Evolutionary conservation across 2,113 vertebrate genomes (phyloP).

Genomic region (Lycaon pictus): DNA sequence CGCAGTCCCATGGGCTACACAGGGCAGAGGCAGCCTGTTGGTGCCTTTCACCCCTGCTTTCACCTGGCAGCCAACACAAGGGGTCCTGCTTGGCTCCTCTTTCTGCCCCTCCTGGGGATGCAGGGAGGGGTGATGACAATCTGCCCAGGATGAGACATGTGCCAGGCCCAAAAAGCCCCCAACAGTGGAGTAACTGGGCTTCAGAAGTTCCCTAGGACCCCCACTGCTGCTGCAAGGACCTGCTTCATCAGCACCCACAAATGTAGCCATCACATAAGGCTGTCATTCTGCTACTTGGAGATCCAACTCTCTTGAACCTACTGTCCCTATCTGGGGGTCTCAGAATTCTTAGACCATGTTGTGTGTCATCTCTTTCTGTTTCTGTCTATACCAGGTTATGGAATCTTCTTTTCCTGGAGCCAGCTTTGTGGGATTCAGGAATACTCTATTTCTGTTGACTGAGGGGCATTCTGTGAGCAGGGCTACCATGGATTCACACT

Average conservation of each 20-base stretch:
- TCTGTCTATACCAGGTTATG: accelerated
- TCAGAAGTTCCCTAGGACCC: too few species aligned
- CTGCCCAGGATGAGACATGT: neutral
- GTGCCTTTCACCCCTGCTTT: neutral
- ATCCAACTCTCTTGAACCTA: neutral
- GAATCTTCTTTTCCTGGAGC: neutral
- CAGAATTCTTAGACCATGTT: neutral
- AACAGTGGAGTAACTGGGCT: neutral
- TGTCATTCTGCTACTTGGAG: neutral
- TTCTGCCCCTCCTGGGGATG: neutral
- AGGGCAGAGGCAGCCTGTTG: neutral
- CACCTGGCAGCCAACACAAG: too few species aligned
- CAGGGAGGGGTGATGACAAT: neutral
- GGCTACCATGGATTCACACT: neutral
- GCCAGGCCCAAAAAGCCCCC: neutral
- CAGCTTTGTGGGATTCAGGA: neutral
- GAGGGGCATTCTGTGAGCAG: neutral
- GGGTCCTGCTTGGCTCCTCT: neutral
- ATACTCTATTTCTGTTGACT: neutral
- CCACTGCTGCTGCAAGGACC: neutral
- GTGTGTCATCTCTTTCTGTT: neutral
- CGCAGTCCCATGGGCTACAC: accelerated
- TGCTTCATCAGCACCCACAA: too few species aligned
- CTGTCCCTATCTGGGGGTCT: neutral
- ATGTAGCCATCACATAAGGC: accelerated